Base-by-base conservation (phyloP, 2,888 invertebrate species). In the Drosophila acutilabella region DNA sequence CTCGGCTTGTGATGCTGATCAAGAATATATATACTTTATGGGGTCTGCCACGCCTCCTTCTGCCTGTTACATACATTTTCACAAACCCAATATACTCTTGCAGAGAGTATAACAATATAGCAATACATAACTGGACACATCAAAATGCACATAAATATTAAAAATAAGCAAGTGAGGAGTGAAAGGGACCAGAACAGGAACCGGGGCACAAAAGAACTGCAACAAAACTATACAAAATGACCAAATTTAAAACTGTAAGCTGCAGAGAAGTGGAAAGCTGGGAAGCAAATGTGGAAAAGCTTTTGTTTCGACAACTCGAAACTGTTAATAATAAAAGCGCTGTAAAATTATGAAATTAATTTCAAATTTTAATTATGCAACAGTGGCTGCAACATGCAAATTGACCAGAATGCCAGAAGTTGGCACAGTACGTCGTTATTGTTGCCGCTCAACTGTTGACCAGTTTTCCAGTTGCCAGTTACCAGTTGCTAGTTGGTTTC, bases 111-210 rank as follows among this genome's bases (percentile, higher is more conserved):
- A n/a, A n/a, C 38, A 36, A 33, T 58, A 52, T 62, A 52, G 51
- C 58, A 42, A 60, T 14, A 30, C 13, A 44, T 66, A 74, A 78
- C 75, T 88, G 74, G 74, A 66, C 87, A 81, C 89, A 89, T 89
- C 83, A 84, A 89, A 84, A 84, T 84, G 83, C 88, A 84, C 89
- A 84, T 84, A 84, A 89, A 84, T 84, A 84, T 84, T 84, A 84
- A 78, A 83, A 87, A 89, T 73, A 84, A 71, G 71, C 80, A 71
- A 56, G 62, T 81, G 51, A 69, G 58, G 54, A 60, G 59, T 18
- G 30, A 67, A 53, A 44, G 52, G 45, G 11, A 45, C 45, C 45
- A 20, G n/a, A 38, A 81, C 84, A 85, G 78, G 66, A 82, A 72
- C 71, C 56, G 54, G 67, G 41, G 62, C 64, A 64, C 42, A 58